These are phyloP conservation scores for Drosophila sordidula DNA, from an alignment of 2,888 invertebrate genomes.

Conservation along the genomic window DNA sequence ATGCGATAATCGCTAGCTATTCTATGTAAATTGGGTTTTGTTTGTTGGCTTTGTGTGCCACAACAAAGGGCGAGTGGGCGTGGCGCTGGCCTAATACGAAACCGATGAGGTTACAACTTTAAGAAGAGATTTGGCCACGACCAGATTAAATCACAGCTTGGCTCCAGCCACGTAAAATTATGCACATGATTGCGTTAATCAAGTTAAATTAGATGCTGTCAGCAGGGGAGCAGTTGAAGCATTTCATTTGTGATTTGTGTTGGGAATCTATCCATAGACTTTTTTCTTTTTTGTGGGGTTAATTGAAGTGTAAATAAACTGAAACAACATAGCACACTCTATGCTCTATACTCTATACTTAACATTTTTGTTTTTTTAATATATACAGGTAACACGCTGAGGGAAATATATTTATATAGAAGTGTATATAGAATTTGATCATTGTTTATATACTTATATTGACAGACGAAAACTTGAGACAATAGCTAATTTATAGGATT, in stretches of 20 bases:
- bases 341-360: slow-evolving; percentile 7
- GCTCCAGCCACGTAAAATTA: slow-evolving; percentile 39
- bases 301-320: slow-evolving; percentile 36
- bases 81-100: slow-evolving; percentile 36
- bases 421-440: background rate
- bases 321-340: background rate
- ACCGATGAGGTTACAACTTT: slow-evolving; percentile 45
- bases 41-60: slow-evolving; percentile 41
- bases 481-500: background rate
- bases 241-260: slow-evolving; percentile 40
- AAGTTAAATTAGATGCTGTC: slow-evolving; percentile 55
- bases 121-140: slow-evolving; percentile 22
- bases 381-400: background rate
- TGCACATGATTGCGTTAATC: slow-evolving; percentile 65
- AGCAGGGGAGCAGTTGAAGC: slow-evolving; percentile 29
- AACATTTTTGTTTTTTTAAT: background rate
- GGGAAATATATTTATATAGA: background rate
- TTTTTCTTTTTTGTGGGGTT: slow-evolving; percentile 14
- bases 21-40: slow-evolving; percentile 69
- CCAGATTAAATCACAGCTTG: slow-evolving; percentile 34
- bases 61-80: slow-evolving; percentile 28
- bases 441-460: background rate
- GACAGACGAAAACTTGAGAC: background rate
- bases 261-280: slow-evolving; percentile 12
- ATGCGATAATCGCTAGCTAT: slow-evolving; percentile 70